A percentile compares a stretch with the other conserved stretches of the same genome.
phyloP scores from a whole-genome alignment of 2,797 vertebrate genomes.

The Clarias pachynema region DNA sequence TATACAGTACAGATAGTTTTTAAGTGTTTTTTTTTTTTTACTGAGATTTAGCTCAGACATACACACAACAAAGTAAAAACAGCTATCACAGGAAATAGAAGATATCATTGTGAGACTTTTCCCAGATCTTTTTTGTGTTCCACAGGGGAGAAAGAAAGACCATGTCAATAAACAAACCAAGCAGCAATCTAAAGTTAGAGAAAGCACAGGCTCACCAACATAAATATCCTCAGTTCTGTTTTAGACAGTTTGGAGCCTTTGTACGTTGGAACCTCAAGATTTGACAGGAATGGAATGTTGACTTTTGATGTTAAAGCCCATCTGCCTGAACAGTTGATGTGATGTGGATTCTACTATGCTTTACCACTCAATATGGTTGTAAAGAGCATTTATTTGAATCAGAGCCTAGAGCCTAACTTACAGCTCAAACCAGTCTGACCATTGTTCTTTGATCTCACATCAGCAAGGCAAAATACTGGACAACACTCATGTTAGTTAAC shows the following conservation, averaged over 20 bases:
- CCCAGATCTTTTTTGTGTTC: neutral
- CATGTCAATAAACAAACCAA: neutral
- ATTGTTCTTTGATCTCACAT: neutral
- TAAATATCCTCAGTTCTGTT: neutral
- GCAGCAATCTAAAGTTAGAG: neutral
- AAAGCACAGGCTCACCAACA: neutral
- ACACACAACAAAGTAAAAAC: neutral
- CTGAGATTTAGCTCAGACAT: neutral
- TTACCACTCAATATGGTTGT: neutral
- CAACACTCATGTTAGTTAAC: neutral
- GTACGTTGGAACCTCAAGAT: neutral
- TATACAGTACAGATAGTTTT: neutral
- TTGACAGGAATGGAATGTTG: neutral
- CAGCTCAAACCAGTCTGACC: neutral
- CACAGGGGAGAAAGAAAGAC: neutral
- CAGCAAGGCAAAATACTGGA: neutral
- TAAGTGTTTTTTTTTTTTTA: neutral
- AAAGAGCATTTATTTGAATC: neutral
- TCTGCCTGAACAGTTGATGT: neutral
- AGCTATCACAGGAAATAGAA: neutral
- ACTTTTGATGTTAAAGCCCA: neutral
- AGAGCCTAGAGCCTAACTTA: neutral
- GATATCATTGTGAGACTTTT: constrained; percentile 6
- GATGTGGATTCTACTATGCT: neutral
- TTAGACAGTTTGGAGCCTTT: neutral